Percentiles rank a stretch among this genome's conserved stretches.
Evolutionary conservation across 2,797 vertebrate species (phyloP).

Genomic region (Catostomus latipinnis): DNA sequence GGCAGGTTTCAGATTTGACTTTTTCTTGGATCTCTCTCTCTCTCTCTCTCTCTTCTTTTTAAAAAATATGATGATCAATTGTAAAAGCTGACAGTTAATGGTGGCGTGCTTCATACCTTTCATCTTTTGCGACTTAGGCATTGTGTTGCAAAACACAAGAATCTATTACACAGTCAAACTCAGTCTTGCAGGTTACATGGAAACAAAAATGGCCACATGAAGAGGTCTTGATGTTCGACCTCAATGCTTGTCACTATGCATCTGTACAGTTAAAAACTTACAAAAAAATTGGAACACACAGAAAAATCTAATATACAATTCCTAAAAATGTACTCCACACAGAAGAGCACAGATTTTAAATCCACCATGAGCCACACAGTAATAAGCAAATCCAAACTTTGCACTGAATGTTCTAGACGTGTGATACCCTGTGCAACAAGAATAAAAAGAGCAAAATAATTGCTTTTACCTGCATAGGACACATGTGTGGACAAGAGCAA

Average conservation of each 20-base stretch:
- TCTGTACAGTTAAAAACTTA: neutral
- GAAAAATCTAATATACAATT: neutral
- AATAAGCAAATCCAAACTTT: neutral
- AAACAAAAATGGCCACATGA: conserved; percentile 30
- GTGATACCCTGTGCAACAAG: neutral
- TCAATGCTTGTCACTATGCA: neutral
- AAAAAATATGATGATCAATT: neutral
- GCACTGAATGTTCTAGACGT: neutral
- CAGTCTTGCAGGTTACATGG: conserved; percentile 3
- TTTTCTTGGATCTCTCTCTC: neutral
- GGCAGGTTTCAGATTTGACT: neutral
- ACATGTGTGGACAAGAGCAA: conserved; percentile 46
- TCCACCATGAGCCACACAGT: neutral
- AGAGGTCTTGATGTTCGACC: conserved; percentile 17
- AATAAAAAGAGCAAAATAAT: neutral
- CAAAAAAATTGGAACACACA: neutral
- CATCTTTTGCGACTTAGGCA: conserved; percentile 3
- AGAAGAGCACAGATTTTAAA: neutral
- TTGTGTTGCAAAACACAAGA: conserved; percentile 6
- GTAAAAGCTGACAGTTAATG: neutral
- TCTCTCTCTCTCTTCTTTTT: neutral
- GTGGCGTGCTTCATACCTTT: conserved; percentile 1
- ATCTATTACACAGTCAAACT: neutral
- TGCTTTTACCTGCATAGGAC: conserved; percentile 56
- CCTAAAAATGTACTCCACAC: neutral